phyloP scores from a whole-genome alignment of 2,797 vertebrate species.

The Gymnopithys bicolor region DNA sequence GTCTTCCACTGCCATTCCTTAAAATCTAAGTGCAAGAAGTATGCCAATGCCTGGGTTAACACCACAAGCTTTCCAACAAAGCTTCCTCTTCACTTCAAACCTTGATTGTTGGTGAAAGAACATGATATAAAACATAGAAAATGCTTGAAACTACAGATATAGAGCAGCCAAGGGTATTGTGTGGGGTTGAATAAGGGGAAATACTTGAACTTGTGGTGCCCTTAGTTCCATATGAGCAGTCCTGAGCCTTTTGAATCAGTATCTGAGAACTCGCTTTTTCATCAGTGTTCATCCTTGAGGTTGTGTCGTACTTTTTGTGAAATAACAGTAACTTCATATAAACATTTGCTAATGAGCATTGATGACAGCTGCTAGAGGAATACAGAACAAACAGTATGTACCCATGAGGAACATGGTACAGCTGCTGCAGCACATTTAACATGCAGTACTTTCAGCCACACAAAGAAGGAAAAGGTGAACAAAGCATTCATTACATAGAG shows the following conservation, averaged over 20 bases:
- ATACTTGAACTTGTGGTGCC: constrained; percentile 17
- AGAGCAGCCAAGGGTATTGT: neutral
- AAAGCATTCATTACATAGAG: neutral
- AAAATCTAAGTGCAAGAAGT: neutral
- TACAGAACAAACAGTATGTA: neutral
- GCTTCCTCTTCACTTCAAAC: neutral
- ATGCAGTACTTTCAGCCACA: neutral
- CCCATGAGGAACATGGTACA: fast-evolving
- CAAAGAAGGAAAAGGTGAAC: neutral
- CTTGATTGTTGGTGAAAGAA: neutral
- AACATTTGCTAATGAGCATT: neutral
- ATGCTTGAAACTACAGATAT: neutral
- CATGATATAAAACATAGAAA: neutral
- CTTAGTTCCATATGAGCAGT: constrained; percentile 43
- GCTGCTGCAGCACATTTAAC: neutral
- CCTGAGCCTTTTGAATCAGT: neutral
- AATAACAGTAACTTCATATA: neutral
- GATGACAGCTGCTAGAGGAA: neutral
- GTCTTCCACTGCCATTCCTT: neutral
- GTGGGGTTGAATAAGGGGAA: constrained; percentile 51
- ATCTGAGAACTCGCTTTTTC: neutral
- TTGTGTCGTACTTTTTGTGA: neutral
- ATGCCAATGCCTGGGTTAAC: fast-evolving
- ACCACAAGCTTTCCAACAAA: neutral
- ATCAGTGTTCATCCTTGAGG: neutral